phyloP scores from a whole-genome alignment of 2,113 vertebrate species.

The Pachycephala philippinensis region DNA sequence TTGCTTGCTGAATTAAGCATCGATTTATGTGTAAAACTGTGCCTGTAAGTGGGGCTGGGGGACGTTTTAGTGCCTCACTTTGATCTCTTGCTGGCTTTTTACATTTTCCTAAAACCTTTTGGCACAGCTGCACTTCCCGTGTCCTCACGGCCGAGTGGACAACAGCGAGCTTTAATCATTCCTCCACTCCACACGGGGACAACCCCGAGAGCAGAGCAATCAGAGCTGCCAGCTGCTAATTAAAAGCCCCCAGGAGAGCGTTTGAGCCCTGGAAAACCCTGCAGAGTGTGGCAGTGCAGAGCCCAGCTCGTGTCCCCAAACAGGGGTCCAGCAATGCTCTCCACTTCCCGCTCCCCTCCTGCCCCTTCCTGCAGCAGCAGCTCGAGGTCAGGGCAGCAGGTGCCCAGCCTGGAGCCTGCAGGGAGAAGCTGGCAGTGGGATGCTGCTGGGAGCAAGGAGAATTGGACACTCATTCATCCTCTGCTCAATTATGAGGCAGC shows the following conservation, averaged over 20 bases:
- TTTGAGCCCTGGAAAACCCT: not conserved
- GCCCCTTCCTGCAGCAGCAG: not conserved
- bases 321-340: accelerated
- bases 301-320: not conserved
- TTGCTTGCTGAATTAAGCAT: slow-evolving; percentile 21
- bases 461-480: not conserved
- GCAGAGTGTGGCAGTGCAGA: not conserved
- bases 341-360: not conserved
- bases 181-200: not conserved
- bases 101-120: slow-evolving; percentile 30
- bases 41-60: not conserved
- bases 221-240: slow-evolving; percentile 28
- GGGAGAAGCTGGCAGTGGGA: not conserved
- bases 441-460: not conserved
- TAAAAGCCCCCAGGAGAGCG: not conserved
- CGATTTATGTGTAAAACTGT: not conserved
- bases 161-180: not conserved
- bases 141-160: not conserved
- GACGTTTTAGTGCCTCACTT: not conserved
- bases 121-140: not conserved
- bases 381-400: not conserved
- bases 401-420: not conserved
- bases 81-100: not conserved
- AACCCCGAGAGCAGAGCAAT: not conserved
- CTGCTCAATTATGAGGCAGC: accelerated